phyloP scores from a whole-genome alignment of 2,888 invertebrate genomes.

The Limnephilus marmoratus region DNA sequence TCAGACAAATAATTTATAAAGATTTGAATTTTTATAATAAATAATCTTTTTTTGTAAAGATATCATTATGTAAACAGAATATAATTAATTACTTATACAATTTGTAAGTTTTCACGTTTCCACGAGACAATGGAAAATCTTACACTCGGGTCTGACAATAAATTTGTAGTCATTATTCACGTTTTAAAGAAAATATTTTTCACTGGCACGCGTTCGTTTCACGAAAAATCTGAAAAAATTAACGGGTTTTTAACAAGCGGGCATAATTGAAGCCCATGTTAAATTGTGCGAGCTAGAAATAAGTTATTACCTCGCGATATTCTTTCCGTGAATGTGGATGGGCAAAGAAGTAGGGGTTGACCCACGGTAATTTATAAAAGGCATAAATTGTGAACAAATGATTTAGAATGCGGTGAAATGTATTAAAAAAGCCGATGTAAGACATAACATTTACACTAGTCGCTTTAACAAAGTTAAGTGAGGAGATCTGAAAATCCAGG shows the following conservation, averaged over 20 bases:
- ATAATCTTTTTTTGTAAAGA: neutral
- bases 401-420: neutral
- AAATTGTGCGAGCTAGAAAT: neutral
- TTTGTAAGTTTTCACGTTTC: neutral
- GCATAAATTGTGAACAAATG: neutral
- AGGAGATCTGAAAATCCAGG: no score
- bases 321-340: neutral
- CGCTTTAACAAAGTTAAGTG: no score
- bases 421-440: no score
- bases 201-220: neutral
- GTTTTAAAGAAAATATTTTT: neutral
- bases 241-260: neutral
- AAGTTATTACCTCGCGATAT: neutral
- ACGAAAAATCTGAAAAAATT: neutral
- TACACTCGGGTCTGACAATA: neutral
- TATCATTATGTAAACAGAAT: neutral
- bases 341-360: neutral
- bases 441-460: no score
- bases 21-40: no score
- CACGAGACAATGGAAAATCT: neutral
- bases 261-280: neutral
- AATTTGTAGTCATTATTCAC: neutral
- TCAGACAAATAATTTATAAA: no score
- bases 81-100: neutral
- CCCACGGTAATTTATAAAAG: neutral